Base-by-base conservation (phyloP, 2,888 invertebrate species). In the Odontomyia ornata region DNA sequence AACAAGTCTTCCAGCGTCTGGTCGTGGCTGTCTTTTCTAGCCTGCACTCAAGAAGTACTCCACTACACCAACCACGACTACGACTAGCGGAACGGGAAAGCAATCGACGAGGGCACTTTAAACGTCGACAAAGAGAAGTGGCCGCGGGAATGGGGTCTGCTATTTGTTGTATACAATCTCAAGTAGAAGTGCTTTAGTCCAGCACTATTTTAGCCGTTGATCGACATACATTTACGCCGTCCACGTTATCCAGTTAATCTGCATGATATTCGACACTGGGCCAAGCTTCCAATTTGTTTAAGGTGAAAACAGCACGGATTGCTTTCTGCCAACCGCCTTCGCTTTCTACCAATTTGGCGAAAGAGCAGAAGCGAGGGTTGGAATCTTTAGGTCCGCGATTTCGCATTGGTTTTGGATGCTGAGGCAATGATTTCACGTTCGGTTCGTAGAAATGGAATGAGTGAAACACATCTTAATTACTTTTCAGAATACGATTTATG, bases 31-130 rank as follows among this genome's bases (percentile, higher is more conserved):
- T 52, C 15, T 52, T 52, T 15, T 52, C 52, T 52, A 52, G 15
- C 52, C 23, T 60, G 25, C 23, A 18, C n/a, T 23, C 7, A 25
- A 21, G 57, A 25, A 60, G 5, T 13, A 60, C 57, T 52, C 21
- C 4, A 5, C 4, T 23, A 60, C 57, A 21, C 5, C 23, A 23
- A 13, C 11, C 21, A 25, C 23, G n/a, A 21, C 9, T 3, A 36
- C 36, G 36, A 36, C 36, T 36, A 36, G 36, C 13, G 57, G 23
- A 60, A 60, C n/a, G 4, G 25, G 25, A 60, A 60, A 18, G 11
- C 57, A 60, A 5, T 23, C 57, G n/a, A n/a, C n/a, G 57, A 60
- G 25, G 57, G 57, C 57, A 60, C 57, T 60, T 52, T 13, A 25
- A 25, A 60, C 23, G 23, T 25, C 57, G 57, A 60, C 57, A 60